Evolutionary conservation across 2,113 vertebrate genomes (phyloP).

Genomic region (Struthidea cinerea): DNA sequence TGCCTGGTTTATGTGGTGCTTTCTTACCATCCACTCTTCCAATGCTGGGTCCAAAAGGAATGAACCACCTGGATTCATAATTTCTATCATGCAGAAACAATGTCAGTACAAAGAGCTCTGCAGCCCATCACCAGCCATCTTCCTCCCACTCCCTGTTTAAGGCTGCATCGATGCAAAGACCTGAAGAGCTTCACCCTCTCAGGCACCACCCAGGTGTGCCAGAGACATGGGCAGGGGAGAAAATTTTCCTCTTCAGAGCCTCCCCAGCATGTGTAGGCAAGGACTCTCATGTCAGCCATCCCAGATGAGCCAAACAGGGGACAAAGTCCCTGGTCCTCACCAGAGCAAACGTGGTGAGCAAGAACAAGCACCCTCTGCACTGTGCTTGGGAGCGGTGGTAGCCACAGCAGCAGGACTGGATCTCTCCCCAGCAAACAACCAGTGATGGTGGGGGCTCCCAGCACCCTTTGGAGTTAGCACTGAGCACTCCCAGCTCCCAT

Average conservation of each 20-base stretch:
- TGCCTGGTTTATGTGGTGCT: accelerated
- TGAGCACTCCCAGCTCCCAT: not conserved
- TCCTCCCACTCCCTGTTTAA: not conserved
- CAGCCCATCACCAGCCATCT: not conserved
- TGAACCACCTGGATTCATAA: not conserved
- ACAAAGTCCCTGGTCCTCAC: too few relatives aligned
- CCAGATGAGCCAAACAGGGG: not conserved
- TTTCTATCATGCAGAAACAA: not conserved
- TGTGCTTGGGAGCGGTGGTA: not conserved
- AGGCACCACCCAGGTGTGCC: not conserved
- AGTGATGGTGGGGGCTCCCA: not conserved
- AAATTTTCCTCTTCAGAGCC: not conserved
- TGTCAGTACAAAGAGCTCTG: not conserved
- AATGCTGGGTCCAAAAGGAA: not conserved
- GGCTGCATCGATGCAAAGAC: not conserved
- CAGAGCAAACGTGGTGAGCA: not conserved
- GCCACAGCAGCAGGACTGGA: not conserved
- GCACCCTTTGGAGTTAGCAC: not conserved
- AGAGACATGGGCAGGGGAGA: not conserved
- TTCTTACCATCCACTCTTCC: not conserved
- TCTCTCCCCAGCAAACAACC: not conserved
- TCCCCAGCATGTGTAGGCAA: not conserved
- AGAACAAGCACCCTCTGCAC: accelerated
- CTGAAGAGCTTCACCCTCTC: not conserved
- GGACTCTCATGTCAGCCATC: not conserved